Evolutionary conservation across 2,113 vertebrate species (phyloP), one percentile per base, ranked within the genome.

Genomic region (Ranitomeya variabilis): DNA sequence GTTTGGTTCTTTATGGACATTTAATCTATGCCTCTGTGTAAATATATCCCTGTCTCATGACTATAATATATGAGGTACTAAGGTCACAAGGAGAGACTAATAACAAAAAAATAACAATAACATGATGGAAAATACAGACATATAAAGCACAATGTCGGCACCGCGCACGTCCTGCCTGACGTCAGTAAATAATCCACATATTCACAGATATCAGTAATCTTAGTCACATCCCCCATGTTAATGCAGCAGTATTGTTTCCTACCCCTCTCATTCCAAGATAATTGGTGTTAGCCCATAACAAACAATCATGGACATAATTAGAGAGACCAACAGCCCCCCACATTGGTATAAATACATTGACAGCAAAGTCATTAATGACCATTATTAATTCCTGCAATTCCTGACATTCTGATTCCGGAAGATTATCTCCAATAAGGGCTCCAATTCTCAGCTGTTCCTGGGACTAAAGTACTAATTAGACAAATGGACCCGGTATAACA

Each of bases 401-500:
- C 64, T 67, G 0, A 15, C 59, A 51, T 67, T 83, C 81, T 83
- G 54, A 67, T 83, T 67, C 45, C 54, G 26, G 60, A 82, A 82
- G 81, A 83, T 83, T 83, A 69, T 83, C 81, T 54, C 51, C 81
- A 66, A 67, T 83, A 13, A 62, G 37, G 81, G 37, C 12, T 9
- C 15, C 37, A 69, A 23, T 26, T 69, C 45, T 83, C 81, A 83
- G 81, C 81, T 83, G 81, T 83, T 67, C 62, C 60, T 23, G 8
- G 62, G 31, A 69, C 62, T 37, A 5, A 67, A 13, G 19, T 23
- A 52, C 81, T 67, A 67, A 83, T 83, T 51, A 64, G 81, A 83
- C 81, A 83, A 67, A 83, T 83, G 81, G 81, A 54, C 62, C 8
- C 81, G 1, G 60, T 23, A 67, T 66, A 69, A 83, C 37, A 83